Conservation (phyloP, 2,113 vertebrate species). For the Rhea americana region DNA sequence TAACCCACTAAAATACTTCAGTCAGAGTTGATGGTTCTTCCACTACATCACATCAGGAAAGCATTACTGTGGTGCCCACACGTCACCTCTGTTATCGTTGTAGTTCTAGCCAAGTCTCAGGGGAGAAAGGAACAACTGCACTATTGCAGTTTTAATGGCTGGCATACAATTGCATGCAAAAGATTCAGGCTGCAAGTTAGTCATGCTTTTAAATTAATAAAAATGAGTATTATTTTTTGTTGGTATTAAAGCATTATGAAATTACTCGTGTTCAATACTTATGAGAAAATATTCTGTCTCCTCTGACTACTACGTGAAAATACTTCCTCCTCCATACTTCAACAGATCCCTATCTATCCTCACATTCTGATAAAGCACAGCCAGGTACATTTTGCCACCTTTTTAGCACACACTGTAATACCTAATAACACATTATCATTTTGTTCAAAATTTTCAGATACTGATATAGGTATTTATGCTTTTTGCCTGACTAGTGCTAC, state of each 20-base stretch:
- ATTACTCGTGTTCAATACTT: neutral
- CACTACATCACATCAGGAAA: neutral
- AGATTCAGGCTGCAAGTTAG: neutral
- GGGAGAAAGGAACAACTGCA: neutral
- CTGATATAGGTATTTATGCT: neutral
- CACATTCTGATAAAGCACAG: neutral
- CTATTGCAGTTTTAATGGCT: neutral
- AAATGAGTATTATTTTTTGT: neutral
- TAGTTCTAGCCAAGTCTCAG: neutral
- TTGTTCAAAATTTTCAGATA: neutral
- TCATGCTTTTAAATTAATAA: neutral
- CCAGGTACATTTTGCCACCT: neutral
- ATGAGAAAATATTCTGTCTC: neutral
- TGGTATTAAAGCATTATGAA: neutral
- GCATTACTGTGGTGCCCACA: neutral
- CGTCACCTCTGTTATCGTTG: neutral
- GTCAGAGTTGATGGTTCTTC: neutral
- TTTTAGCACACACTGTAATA: neutral
- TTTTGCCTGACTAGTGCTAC: neutral
- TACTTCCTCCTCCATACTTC: neutral
- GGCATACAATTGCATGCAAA: neutral
- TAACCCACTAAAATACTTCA: neutral
- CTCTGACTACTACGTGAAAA: neutral
- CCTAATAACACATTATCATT: neutral
- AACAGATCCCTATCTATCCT: neutral